A percentile compares a stretch with the other conserved stretches of the same genome.
Evolutionary conservation across 2,888 invertebrate genomes (phyloP).

Genomic region (Agriopis leucophaearia): DNA sequence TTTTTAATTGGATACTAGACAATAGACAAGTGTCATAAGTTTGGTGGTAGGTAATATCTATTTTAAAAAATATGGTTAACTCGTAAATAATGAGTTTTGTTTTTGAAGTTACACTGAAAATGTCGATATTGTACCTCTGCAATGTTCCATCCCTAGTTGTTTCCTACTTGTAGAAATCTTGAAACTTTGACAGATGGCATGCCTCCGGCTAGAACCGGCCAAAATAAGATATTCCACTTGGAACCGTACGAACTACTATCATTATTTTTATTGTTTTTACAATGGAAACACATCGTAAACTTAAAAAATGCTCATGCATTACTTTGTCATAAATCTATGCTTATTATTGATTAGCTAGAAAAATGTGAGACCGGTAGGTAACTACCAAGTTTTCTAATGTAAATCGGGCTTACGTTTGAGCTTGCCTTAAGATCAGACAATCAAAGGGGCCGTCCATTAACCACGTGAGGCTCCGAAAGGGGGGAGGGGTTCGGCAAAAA

Average conservation of each 20-base stretch:
- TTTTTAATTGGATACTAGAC: too few relatives aligned
- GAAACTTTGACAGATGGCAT: constrained; percentile 69
- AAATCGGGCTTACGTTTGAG: too few relatives aligned
- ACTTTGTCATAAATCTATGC: constrained; percentile 43
- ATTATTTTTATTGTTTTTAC: not conserved
- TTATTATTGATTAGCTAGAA: constrained; percentile 30
- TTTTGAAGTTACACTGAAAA: not conserved
- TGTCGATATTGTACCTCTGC: not conserved
- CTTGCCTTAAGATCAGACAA: too few relatives aligned
- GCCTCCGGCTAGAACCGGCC: constrained; percentile 56
- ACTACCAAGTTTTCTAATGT: too few relatives aligned
- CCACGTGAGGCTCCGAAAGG: too few relatives aligned
- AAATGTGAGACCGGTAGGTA: not conserved
- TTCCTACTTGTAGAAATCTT: constrained; percentile 50
- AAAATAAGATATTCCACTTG: constrained; percentile 57
- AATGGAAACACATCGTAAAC: not conserved
- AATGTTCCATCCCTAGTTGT: constrained; percentile 42
- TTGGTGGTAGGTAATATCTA: too few relatives aligned
- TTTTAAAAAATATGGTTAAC: too few relatives aligned
- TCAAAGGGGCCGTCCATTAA: too few relatives aligned
- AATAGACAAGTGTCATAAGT: too few relatives aligned
- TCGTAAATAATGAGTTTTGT: too few relatives aligned
- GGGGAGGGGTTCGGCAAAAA: too few relatives aligned
- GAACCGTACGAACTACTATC: constrained; percentile 3
- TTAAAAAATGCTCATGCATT: constrained; percentile 36